Evolutionary conservation across 2,888 invertebrate genomes (phyloP).

Genomic region (Hirtodrosophila trivittata): DNA sequence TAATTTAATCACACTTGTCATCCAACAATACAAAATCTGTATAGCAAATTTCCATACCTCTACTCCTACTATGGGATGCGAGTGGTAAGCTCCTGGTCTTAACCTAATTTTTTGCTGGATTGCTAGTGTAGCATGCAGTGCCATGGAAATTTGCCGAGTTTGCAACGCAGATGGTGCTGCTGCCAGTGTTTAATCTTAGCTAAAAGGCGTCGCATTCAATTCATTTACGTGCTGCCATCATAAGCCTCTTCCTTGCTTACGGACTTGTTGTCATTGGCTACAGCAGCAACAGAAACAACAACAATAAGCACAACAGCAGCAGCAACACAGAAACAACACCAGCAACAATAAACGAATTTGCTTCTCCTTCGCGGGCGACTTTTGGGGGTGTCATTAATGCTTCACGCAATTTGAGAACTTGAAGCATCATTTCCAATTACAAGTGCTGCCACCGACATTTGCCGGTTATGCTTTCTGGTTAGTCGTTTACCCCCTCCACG

Average conservation of each 20-base stretch:
- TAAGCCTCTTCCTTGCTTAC: constrained; percentile 45
- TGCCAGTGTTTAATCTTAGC: constrained; percentile 60
- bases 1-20: too few relatives aligned
- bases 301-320: constrained; percentile 4
- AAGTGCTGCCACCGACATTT: constrained; percentile 45
- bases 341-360: constrained; percentile 31
- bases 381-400: constrained; percentile 51
- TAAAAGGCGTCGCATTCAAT: constrained; percentile 72
- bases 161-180: constrained; percentile 16
- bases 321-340: constrained; percentile 17
- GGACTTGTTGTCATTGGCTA: constrained; percentile 18
- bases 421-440: constrained; percentile 75
- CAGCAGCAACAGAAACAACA: constrained; percentile 12
- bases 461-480: constrained; percentile 66
- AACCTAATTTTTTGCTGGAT: too few relatives aligned
- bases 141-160: neutral
- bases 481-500: constrained; percentile 16
- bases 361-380: neutral
- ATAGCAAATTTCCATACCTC: too few relatives aligned
- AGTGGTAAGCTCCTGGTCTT: too few relatives aligned
- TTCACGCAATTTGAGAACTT: constrained; percentile 66
- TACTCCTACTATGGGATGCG: too few relatives aligned
- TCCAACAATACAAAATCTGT: too few relatives aligned
- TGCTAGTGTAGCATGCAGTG: too few relatives aligned
- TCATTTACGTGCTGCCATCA: constrained; percentile 65